Percentiles rank a stretch among this genome's conserved stretches.
These are phyloP conservation scores for Eudyptes chrysolophus DNA, from an alignment of 2,113 vertebrate species.

Conservation along the genomic window DNA sequence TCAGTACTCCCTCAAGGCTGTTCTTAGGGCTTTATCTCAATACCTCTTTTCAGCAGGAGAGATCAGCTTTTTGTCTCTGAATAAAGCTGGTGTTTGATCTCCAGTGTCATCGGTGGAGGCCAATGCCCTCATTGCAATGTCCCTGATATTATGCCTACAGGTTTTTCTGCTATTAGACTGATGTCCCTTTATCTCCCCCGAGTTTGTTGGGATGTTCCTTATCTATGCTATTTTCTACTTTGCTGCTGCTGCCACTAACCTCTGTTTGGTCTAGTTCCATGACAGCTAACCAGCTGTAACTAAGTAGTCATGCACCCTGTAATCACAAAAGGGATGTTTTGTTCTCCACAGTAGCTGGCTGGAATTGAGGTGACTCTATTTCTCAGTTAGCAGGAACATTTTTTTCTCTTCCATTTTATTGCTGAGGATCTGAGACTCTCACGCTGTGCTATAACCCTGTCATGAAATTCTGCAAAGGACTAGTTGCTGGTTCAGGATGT, in stretches of 20 bases:
- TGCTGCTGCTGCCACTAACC: background rate
- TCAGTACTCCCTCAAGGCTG: background rate
- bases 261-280: background rate
- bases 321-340: background rate
- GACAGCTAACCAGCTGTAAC: background rate
- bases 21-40: background rate
- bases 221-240: background rate
- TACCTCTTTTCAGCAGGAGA: background rate
- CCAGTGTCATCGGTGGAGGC: too few species aligned
- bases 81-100: background rate
- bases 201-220: background rate
- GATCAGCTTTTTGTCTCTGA: background rate
- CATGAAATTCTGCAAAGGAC: background rate
- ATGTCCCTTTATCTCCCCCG: background rate
- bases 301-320: background rate
- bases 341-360: background rate
- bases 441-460: background rate
- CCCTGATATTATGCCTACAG: background rate
- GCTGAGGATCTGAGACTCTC: background rate
- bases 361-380: background rate
- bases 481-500: background rate
- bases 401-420: background rate
- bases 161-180: background rate
- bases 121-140: background rate
- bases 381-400: background rate